These are phyloP conservation scores for Brevimyrus niger DNA, from an alignment of 2,113 vertebrate genomes.

Conservation along the genomic window DNA sequence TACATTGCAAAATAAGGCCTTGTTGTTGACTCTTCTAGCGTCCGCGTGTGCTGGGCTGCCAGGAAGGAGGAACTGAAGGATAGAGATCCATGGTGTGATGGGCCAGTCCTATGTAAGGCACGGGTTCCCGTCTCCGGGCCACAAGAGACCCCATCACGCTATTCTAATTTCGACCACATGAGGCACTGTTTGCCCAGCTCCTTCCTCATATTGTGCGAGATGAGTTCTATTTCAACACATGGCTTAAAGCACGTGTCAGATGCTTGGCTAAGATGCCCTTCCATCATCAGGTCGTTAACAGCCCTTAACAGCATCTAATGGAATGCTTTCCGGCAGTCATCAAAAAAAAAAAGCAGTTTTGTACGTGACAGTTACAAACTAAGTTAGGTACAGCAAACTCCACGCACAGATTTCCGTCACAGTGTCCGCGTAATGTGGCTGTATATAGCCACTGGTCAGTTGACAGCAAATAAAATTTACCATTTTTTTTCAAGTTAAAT, in stretches of 20 bases:
- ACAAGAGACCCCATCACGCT: not conserved
- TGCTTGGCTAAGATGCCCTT: not conserved
- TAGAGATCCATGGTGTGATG: not conserved
- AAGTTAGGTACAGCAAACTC: not conserved
- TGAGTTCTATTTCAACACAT: not conserved
- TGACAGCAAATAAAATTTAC: not conserved
- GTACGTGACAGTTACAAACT: not conserved
- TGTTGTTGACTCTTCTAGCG: not conserved
- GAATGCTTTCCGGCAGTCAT: not conserved
- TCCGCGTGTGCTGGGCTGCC: not conserved
- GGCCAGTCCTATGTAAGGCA: not conserved
- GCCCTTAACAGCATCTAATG: not conserved
- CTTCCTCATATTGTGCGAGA: not conserved
- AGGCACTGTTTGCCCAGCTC: not conserved
- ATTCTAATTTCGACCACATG: not conserved
- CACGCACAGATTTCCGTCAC: not conserved
- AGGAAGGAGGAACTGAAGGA: not conserved
- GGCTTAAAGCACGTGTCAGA: not conserved
- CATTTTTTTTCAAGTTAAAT: not conserved
- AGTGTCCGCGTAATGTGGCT: not conserved
- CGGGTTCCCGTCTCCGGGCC: not conserved
- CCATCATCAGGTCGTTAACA: not conserved
- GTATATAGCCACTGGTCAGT: not conserved
- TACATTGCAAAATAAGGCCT: not conserved
- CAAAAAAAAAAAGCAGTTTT: not conserved